These are phyloP conservation scores for Phymatocera aterrima DNA, from an alignment of 2,888 invertebrate species.

Conservation along the genomic window DNA sequence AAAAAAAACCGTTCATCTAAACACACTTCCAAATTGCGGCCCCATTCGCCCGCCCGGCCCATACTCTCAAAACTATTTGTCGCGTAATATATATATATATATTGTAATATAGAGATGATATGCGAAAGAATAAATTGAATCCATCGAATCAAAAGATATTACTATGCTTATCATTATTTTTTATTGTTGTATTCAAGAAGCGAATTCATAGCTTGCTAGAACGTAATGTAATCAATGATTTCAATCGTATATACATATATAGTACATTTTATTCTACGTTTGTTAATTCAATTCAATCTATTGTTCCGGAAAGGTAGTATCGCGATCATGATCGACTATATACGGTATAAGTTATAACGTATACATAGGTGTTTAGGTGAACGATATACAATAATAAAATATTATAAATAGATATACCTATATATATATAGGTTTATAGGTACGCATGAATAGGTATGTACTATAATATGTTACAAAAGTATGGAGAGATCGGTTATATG, in stretches of 20 bases:
- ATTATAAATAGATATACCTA: background rate
- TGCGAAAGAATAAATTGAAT: slow-evolving; percentile 49
- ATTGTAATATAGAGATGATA: background rate
- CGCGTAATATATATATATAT: background rate
- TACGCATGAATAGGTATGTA: no score
- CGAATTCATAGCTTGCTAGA: background rate
- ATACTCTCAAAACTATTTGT: background rate
- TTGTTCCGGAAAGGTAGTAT: slow-evolving; percentile 31
- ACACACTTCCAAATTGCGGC: slow-evolving; percentile 31
- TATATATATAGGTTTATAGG: background rate
- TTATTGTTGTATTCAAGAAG: background rate
- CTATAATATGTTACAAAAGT: no score
- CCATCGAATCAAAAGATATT: slow-evolving; percentile 54
- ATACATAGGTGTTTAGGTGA: slow-evolving; percentile 35
- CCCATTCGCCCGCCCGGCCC: background rate
- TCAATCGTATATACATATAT: no score
- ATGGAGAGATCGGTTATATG: no score
- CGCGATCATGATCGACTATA: background rate
- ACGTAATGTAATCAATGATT: slow-evolving; percentile 3
- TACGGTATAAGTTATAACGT: no score
- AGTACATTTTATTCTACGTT: no score
- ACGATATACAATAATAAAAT: background rate
- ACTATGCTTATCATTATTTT: slow-evolving; percentile 9
- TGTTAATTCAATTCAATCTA: no score
- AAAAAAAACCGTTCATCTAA: slow-evolving; percentile 30